Evolutionary conservation across 2,888 invertebrate genomes (phyloP), one percentile per base, ranked within the genome.

Genomic region (Tetranychus truncatus): DNA sequence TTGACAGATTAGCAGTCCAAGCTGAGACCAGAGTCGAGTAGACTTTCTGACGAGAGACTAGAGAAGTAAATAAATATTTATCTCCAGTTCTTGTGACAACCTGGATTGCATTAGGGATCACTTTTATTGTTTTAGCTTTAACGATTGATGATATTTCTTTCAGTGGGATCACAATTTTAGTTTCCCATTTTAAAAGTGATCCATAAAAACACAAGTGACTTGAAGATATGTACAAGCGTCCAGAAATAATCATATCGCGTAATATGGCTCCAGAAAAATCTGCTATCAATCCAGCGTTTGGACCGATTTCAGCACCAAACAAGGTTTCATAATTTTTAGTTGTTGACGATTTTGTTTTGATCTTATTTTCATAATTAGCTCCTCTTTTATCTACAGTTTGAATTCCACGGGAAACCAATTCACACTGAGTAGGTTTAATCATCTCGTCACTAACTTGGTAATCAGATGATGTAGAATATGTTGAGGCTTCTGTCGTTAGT

Each of bases 251-350:
- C 81, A 97, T 95, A 83, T 97, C 96, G 81, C 91, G 91, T 83
- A 96, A 96, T 69, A 95, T 86, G 9, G 96, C 96, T 85, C 96
- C 96, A 20, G 95, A 93, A 84, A 96, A 97, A 85, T 96, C 96
- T 5, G 69, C 76, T 21, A 76, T 75, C 45, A 76, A 72, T 67
- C 71, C 24, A 21, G 75, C 76, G 4, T 66, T 74, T 11, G 74
- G 6, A 4, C 55, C 55, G 15, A 55, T 55, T 55, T 55, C 11
- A 15, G 9, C 15, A 55, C 55, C 55, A 55, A 55, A 55, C 55
- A 55, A 55, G 9, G 9, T 55, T 15, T 55, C 55, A 55, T 15
- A 55, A 55, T 55, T 55, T 55, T 55, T 55, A 34, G 34, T 34
- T 34, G 34, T 34, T 5, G 34, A 34, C 0, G 34, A 34, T 34